Evolutionary conservation across 2,888 invertebrate species (phyloP).

Genomic region (Hermaeophaga mercurialis): DNA sequence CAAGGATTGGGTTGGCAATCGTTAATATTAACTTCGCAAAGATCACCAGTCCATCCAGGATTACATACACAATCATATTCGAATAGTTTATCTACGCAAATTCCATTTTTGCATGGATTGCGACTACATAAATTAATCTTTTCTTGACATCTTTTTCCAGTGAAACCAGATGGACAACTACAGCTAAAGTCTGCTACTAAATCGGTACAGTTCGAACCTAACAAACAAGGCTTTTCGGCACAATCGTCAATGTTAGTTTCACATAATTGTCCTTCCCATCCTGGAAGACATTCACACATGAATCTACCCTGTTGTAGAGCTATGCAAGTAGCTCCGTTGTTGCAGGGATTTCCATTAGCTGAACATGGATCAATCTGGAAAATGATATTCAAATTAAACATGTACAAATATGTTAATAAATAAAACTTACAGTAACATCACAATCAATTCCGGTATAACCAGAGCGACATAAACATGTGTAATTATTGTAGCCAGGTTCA

Average conservation of each 20-base stretch:
- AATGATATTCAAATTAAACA: slow-evolving; percentile 40
- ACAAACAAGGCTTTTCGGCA: slow-evolving; percentile 86
- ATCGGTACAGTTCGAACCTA: slow-evolving; percentile 92
- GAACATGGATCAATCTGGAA: slow-evolving; percentile 87
- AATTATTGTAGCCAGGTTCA: slow-evolving; percentile 85
- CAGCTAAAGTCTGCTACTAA: slow-evolving; percentile 93
- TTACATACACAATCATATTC: slow-evolving; percentile 88
- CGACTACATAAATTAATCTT: slow-evolving; percentile 92
- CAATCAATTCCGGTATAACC: slow-evolving; percentile 94
- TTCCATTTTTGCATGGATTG: slow-evolving; percentile 90
- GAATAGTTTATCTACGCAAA: slow-evolving; percentile 89
- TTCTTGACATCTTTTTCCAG: slow-evolving; percentile 93
- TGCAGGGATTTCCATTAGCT: slow-evolving; percentile 87
- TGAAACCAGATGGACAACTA: slow-evolving; percentile 91
- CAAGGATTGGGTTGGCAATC: slow-evolving; percentile 91
- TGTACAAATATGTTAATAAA: too few relatives aligned
- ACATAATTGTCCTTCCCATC: slow-evolving; percentile 97
- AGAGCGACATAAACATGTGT: slow-evolving; percentile 89
- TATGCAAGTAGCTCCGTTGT: slow-evolving; percentile 86
- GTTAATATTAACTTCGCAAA: slow-evolving; percentile 90
- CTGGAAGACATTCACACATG: slow-evolving; percentile 93
- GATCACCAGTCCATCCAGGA: slow-evolving; percentile 86
- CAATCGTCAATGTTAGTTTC: slow-evolving; percentile 94
- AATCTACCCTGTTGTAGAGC: slow-evolving; percentile 90
- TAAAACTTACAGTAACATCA: slow-evolving; percentile 75